phyloP scores from a whole-genome alignment of 2,888 invertebrate species.

The Melanostoma mellinum region DNA sequence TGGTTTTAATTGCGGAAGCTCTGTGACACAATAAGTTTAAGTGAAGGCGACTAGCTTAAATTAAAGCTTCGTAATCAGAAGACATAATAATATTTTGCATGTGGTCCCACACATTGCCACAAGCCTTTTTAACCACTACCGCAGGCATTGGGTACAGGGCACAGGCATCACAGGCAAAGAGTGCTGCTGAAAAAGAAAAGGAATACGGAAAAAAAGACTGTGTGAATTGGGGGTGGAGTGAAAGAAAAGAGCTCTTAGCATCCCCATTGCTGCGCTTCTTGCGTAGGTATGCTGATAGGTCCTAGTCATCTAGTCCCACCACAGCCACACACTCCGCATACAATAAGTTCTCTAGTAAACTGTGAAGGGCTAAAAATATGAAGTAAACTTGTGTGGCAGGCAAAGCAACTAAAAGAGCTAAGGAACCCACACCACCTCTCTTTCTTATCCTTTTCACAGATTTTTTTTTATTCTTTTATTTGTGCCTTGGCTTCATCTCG shows the following conservation, averaged over 20 bases:
- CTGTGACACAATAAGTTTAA: conserved; percentile 50
- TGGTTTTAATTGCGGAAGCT: conserved; percentile 63
- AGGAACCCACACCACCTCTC: conserved; percentile 26
- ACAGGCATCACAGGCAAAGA: conserved; percentile 9
- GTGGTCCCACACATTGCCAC: conserved; percentile 47
- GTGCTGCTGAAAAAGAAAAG: conserved; percentile 15
- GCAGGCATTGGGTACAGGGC: conserved; percentile 6
- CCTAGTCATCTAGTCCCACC: not conserved
- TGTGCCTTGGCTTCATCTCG: conserved; percentile 13
- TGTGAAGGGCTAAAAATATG: conserved; percentile 43
- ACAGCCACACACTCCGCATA: conserved; percentile 2
- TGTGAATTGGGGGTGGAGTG: conserved; percentile 8
- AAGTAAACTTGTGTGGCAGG: conserved; percentile 30
- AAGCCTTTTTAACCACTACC: conserved; percentile 26
- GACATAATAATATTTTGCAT: conserved; percentile 55
- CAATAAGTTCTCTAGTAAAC: conserved; percentile 38
- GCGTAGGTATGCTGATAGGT: conserved; percentile 14
- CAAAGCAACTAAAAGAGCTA: conserved; percentile 42
- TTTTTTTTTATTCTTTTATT: conserved; percentile 3
- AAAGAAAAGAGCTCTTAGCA: conserved; percentile 21
- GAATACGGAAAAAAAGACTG: not conserved
- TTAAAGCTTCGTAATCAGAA: conserved; percentile 54
- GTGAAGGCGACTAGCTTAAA: conserved; percentile 49
- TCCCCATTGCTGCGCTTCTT: conserved; percentile 19
- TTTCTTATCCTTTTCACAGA: conserved; percentile 23